Conservation (phyloP, 2,797 vertebrate species). For the Notolabrus celidotus region DNA sequence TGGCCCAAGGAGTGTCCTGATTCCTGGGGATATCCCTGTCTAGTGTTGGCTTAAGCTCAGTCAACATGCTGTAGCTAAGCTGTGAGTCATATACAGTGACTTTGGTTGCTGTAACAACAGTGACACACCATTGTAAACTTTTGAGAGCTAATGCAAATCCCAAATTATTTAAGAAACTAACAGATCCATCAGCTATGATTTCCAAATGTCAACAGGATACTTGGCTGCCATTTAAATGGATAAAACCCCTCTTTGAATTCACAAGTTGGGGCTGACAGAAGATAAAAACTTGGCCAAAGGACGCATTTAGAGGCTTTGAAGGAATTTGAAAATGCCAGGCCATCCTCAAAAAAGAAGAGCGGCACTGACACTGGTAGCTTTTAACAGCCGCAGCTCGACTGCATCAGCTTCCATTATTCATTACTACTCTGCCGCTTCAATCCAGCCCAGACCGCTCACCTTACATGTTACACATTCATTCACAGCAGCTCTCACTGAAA, state of each 20-base stretch:
- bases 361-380: constrained; percentile 36
- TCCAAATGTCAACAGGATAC: constrained; percentile 44
- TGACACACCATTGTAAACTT: constrained; percentile 52
- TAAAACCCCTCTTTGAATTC: constrained; percentile 12
- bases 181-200: constrained; percentile 14
- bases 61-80: constrained; percentile 62
- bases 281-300: no score
- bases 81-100: constrained; percentile 56
- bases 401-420: constrained; percentile 74
- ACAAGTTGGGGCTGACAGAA: constrained; percentile 1
- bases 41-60: constrained; percentile 50
- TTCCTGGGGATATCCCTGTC: constrained; percentile 68
- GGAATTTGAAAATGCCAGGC: constrained; percentile 39
- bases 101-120: constrained; percentile 56
- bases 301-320: constrained; percentile 15
- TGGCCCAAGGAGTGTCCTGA: constrained; percentile 75
- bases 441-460: constrained; percentile 62
- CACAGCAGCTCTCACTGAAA: constrained; percentile 41
- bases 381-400: constrained; percentile 34
- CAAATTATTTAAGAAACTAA: constrained; percentile 31
- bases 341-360: constrained; percentile 39
- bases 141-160: constrained; percentile 50
- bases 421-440: constrained; percentile 62
- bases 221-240: constrained; percentile 18
- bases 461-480: constrained; percentile 70